Conservation (phyloP, 2,888 invertebrate genomes). For the Rhingia campestris region DNA sequence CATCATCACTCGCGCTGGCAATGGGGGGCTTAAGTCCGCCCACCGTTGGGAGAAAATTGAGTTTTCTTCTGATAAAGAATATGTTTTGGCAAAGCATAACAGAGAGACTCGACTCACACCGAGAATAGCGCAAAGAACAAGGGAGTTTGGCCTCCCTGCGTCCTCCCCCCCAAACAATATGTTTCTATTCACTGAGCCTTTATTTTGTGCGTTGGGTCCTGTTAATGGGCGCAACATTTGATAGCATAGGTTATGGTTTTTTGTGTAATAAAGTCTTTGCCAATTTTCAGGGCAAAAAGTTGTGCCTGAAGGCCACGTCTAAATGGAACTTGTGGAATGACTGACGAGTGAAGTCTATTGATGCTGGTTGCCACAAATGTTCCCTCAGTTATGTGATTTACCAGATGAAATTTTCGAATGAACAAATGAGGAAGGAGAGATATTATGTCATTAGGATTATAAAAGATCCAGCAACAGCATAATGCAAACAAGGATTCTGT, state of each 20-base stretch:
- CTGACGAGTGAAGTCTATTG: too few relatives aligned
- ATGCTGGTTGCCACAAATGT: too few relatives aligned
- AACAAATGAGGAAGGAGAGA: too few relatives aligned
- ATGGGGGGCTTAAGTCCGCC: background rate
- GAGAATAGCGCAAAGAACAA: too few relatives aligned
- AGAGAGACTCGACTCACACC: too few relatives aligned
- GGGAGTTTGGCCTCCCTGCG: too few relatives aligned
- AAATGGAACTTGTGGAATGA: background rate
- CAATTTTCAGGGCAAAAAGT: constrained; percentile 15
- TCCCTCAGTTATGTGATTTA: too few relatives aligned
- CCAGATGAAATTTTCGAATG: too few relatives aligned
- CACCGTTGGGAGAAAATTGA: constrained; percentile 26
- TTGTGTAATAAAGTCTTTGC: constrained; percentile 3
- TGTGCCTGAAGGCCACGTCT: background rate
- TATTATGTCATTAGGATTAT: too few relatives aligned
- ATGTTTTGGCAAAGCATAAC: background rate
- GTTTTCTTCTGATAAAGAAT: constrained; percentile 22
- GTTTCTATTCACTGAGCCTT: background rate
- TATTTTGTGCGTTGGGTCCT: constrained; percentile 15
- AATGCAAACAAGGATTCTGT: too few relatives aligned
- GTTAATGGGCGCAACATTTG: constrained; percentile 24
- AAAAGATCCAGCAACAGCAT: too few relatives aligned
- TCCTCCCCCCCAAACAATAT: background rate
- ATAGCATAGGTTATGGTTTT: constrained; percentile 47
- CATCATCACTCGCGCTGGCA: too few relatives aligned